Conservation (phyloP, 2,113 vertebrate genomes). For the Mystacornis crossleyi region DNA sequence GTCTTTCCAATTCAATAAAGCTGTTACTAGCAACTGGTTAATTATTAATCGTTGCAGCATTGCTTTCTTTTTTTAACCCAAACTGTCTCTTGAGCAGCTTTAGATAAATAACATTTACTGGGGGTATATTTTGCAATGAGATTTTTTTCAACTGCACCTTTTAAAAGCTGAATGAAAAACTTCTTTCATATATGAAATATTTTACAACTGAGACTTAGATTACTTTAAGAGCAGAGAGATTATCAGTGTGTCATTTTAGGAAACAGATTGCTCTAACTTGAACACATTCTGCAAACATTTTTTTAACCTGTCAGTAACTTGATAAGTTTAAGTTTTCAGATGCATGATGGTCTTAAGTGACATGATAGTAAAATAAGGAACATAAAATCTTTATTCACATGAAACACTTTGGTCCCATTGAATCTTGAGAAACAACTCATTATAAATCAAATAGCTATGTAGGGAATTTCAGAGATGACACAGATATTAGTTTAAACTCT, state of each 20-base stretch:
- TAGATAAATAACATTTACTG: neutral
- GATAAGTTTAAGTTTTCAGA: neutral
- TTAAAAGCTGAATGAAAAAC: neutral
- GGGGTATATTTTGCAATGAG: neutral
- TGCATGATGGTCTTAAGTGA: neutral
- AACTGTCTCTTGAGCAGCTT: neutral
- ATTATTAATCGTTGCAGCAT: conserved; percentile 5
- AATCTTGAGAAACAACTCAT: neutral
- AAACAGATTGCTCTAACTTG: neutral
- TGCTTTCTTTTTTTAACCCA: neutral
- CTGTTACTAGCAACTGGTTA: neutral
- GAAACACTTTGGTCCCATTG: neutral
- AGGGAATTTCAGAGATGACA: neutral
- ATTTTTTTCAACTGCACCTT: neutral
- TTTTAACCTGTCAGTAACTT: neutral
- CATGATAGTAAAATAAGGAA: neutral
- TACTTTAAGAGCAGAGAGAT: neutral
- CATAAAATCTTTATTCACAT: neutral
- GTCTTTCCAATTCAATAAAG: conserved; percentile 6
- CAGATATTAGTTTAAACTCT: neutral
- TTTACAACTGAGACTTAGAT: neutral
- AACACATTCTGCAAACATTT: neutral
- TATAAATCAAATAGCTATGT: neutral
- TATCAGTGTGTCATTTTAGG: neutral
- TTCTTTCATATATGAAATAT: neutral